These are phyloP conservation scores for Tryphoninae sp. DNA, from an alignment of 2,888 invertebrate genomes.

Conservation along the genomic window DNA sequence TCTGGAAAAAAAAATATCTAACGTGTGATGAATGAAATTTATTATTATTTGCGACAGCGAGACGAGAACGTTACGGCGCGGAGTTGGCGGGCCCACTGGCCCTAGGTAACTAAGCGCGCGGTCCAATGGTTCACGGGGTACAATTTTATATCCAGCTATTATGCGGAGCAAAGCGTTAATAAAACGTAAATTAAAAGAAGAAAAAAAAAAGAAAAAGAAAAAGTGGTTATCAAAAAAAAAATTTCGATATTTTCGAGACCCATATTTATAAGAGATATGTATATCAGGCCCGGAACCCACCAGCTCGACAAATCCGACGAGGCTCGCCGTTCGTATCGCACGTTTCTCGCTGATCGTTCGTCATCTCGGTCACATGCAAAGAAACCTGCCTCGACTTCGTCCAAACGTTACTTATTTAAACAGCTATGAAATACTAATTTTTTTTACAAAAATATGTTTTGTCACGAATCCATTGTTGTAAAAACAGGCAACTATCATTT, in stretches of 20 bases:
- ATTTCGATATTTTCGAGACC: slow-evolving; percentile 76
- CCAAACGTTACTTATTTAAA: slow-evolving; percentile 29
- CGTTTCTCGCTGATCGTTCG: slow-evolving; percentile 20
- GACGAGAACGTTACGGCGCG: slow-evolving; percentile 51
- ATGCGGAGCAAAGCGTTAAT: slow-evolving; percentile 65
- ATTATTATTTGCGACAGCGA: slow-evolving; percentile 8
- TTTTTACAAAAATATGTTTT: slow-evolving; percentile 30
- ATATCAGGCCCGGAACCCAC: slow-evolving; percentile 75
- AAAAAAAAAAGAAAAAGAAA: slow-evolving; percentile 56
- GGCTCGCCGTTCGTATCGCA: slow-evolving; percentile 47
- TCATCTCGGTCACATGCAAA: slow-evolving; percentile 11
- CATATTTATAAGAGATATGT: slow-evolving; percentile 75
- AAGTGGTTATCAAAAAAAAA: slow-evolving; percentile 65
- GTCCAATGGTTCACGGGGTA: slow-evolving; percentile 81
- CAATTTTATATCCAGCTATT: slow-evolving; percentile 78
- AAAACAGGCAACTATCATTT: background rate
- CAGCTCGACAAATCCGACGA: slow-evolving; percentile 65
- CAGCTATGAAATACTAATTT: slow-evolving; percentile 22
- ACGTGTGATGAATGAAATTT: slow-evolving; percentile 5
- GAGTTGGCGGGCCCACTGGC: slow-evolving; percentile 65
- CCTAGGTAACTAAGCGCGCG: slow-evolving; percentile 69
- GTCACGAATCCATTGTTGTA: slow-evolving; percentile 14
- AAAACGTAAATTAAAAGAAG: slow-evolving; percentile 45
- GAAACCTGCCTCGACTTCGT: background rate
- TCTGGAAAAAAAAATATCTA: background rate